These are phyloP conservation scores for Dolichoris vasculosae DNA, from an alignment of 1,140 invertebrate species.

Conservation along the genomic window DNA sequence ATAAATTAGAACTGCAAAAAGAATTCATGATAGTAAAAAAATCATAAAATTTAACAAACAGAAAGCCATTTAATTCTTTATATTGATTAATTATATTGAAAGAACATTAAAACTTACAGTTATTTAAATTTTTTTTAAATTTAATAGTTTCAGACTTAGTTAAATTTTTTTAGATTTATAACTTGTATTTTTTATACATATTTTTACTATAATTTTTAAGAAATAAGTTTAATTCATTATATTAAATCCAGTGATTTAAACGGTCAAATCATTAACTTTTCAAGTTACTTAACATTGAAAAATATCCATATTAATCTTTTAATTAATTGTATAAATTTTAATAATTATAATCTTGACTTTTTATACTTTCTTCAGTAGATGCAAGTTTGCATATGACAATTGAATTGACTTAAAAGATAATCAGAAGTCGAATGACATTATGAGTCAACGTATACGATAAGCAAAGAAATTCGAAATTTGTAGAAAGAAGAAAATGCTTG, in stretches of 20 bases:
- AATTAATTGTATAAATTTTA: background rate
- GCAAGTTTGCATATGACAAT: background rate
- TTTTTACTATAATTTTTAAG: background rate
- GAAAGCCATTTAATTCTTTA: conserved; percentile 10
- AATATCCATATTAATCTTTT: conserved; percentile 16
- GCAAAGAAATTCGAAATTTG: too few species aligned
- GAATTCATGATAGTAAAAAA: conserved; percentile 14
- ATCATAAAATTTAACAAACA: background rate
- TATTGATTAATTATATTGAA: background rate
- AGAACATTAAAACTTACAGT: background rate
- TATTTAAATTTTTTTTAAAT: background rate
- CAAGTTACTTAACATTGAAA: background rate
- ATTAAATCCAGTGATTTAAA: conserved; percentile 12
- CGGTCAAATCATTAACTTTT: conserved; percentile 13
- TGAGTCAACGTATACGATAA: background rate
- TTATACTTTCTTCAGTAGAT: background rate
- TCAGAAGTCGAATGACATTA: background rate
- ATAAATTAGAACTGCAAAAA: background rate
- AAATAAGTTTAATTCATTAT: background rate
- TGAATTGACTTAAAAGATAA: background rate
- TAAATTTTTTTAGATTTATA: background rate
- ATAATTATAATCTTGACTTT: conserved; percentile 28
- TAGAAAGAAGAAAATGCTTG: background rate
- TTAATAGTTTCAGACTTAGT: too few species aligned
- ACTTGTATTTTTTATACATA: background rate